Conservation (phyloP, 2,113 vertebrate species). For the Phalacrocorax pelagicus region DNA sequence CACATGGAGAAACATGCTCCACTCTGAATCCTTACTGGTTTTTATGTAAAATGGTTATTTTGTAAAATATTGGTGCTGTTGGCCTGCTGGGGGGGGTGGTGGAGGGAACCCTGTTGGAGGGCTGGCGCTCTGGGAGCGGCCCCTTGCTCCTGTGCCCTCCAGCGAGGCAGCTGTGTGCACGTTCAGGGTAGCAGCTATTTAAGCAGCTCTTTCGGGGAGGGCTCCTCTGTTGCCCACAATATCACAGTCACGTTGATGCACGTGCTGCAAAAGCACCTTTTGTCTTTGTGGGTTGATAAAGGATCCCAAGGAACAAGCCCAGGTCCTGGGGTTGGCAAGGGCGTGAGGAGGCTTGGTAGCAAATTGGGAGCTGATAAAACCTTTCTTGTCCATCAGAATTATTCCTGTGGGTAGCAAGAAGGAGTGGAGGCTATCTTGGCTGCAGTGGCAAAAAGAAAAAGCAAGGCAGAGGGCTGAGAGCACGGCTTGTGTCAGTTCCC, state of each 20-base stretch:
- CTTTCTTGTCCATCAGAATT: background rate
- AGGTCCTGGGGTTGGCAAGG: background rate
- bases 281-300: background rate
- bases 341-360: background rate
- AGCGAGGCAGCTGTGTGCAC: no score
- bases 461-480: background rate
- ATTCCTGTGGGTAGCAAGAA: background rate
- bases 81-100: no score
- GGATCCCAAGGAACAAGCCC: background rate
- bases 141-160: background rate
- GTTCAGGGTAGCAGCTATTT: background rate
- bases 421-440: background rate
- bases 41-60: background rate
- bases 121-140: background rate
- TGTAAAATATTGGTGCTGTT: background rate
- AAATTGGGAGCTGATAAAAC: background rate
- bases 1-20: accelerated
- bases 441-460: no score
- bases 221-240: accelerated
- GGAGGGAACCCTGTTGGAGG: background rate
- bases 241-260: no score
- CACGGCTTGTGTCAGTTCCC: accelerated
- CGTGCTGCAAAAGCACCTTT: background rate
- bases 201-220: background rate
- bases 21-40: no score